phyloP scores from a whole-genome alignment of 2,888 invertebrate genomes.

The Coronaproctus castanopsis region DNA sequence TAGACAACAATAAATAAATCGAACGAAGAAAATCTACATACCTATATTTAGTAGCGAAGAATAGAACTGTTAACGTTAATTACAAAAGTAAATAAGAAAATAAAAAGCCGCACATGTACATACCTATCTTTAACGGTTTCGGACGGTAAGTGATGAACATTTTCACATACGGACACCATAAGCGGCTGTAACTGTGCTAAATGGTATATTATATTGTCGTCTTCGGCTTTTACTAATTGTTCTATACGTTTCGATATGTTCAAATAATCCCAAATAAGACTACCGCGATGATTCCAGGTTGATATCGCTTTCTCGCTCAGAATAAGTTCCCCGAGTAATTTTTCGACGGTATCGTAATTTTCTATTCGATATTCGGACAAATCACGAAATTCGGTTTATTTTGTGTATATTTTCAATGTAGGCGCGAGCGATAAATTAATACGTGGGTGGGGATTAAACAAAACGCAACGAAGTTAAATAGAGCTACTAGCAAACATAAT shows the following conservation, averaged over 20 bases:
- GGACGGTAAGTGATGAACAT: constrained; percentile 31
- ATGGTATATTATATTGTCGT: background rate
- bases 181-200: constrained; percentile 32
- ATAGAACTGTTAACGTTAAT: no score
- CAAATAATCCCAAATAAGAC: constrained; percentile 8
- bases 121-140: constrained; percentile 33
- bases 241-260: constrained; percentile 6
- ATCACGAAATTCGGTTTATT: no score
- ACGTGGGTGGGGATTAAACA: no score
- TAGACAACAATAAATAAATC: no score
- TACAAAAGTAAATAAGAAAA: no score
- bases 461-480: no score
- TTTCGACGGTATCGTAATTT: constrained; percentile 4
- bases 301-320: constrained; percentile 4
- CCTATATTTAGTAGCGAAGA: no score
- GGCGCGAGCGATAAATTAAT: no score
- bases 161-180: constrained; percentile 31
- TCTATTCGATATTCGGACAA: constrained; percentile 1
- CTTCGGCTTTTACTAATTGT: background rate
- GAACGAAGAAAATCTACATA: no score
- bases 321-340: constrained; percentile 3
- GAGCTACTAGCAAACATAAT: no score
- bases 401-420: no score
- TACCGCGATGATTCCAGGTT: constrained; percentile 8
- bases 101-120: no score